Percentiles rank a stretch among this genome's conserved stretches.
Evolutionary conservation across 2,113 vertebrate species (phyloP).

Genomic region (Crotalus helleri): DNA sequence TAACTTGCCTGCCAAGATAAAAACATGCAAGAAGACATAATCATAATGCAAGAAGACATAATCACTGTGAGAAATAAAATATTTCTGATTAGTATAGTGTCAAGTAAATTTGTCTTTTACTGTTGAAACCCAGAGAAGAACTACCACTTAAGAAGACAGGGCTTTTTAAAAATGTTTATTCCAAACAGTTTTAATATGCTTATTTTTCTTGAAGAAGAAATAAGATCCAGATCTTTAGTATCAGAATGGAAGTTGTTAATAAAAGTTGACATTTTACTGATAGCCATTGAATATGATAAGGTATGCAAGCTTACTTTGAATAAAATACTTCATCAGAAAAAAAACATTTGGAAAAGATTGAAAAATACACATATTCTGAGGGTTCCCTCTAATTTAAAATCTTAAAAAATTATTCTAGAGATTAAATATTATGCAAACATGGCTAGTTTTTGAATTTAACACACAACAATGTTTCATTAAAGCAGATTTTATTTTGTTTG

Average conservation of each 20-base stretch:
- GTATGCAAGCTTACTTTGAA: slow-evolving; percentile 8
- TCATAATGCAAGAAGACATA: not conserved
- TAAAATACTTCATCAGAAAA: slow-evolving; percentile 6
- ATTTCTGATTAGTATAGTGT: slow-evolving; percentile 3
- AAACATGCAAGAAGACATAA: not conserved
- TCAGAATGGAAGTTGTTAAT: not conserved
- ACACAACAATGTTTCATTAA: not conserved
- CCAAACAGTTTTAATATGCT: not conserved
- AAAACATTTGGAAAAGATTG: not conserved
- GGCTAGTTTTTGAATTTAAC: not conserved
- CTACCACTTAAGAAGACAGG: not conserved
- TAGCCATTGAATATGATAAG: slow-evolving; percentile 1
- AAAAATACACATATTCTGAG: not conserved
- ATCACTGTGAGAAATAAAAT: not conserved
- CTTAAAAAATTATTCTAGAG: not conserved
- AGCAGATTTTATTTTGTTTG: not conserved
- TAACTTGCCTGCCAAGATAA: slow-evolving; percentile 2
- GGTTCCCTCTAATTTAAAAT: not conserved
- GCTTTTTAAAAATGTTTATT: not conserved
- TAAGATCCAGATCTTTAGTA: not conserved
- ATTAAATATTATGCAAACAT: not conserved
- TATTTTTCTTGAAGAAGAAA: not conserved
- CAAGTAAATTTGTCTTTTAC: not conserved
- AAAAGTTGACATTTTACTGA: slow-evolving; percentile 29
- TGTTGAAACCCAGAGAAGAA: not conserved